Evolutionary conservation across 2,888 invertebrate genomes (phyloP), one percentile per base, ranked within the genome.

Genomic region (Agrochola lychnidis): DNA sequence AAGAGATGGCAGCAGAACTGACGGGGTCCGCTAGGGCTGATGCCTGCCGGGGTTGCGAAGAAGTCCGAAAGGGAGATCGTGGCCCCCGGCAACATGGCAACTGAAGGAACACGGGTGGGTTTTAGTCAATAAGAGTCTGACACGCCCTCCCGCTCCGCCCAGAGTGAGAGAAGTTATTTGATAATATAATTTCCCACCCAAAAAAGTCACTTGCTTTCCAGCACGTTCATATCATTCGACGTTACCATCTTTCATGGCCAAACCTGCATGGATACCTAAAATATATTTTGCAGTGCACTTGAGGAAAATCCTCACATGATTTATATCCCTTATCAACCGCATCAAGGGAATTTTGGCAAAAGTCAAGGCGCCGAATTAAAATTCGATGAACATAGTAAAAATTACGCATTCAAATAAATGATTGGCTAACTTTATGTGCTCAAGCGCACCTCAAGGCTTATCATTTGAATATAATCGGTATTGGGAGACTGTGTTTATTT

Each of bases 381-480:
- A 85, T 85, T 81, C 85, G 19, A 12, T 6, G 22, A 56, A 48
- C 78, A 56, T 71, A 75, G 22, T 53, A 36, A 75, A 81, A 75
- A 64, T 48, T 53, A 40, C 22, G n/a, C 22, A 72, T 80, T 69
- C 57, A 73, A 66, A 83, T 80, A 73, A 80, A 80, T 83, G 40
- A 80, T 62, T 78, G 68, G 16, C 53, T 42, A 63, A 81, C 19
- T 75, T 61, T 64, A 62, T 61, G 62, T 16, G 77, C 73, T 61
- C 61, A 67, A 70, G 22, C 57, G 72, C n/a, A 59, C 3, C 56
- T 69, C 72, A 81, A 79, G 83, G 86, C 56, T 77, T 22, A 25
- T 51, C 16, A 84, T 84, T 84, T 76, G 59, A 81, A 80, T 80
- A 66, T 71, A 75, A 79, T 83, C 7, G 51, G 30, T 62, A 25